Conservation (phyloP, 2,797 vertebrate species). For the Prunella strophiata region DNA sequence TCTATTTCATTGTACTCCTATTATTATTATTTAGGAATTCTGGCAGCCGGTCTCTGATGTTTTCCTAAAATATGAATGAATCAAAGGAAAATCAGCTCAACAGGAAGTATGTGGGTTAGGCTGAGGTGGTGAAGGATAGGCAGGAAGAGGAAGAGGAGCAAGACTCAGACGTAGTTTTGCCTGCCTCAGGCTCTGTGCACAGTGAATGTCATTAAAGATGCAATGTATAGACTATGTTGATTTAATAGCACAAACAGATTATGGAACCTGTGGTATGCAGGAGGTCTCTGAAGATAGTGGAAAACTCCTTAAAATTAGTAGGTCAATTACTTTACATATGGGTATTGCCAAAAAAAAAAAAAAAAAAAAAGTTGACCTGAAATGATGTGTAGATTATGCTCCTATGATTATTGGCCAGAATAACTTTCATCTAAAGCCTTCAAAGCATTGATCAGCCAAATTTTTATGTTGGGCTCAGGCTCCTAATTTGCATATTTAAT, state of each 20-base stretch:
- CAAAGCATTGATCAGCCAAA: neutral
- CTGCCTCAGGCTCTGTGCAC: accelerated
- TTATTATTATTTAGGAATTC: neutral
- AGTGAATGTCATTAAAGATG: neutral
- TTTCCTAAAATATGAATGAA: neutral
- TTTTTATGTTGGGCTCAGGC: neutral
- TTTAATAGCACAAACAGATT: neutral
- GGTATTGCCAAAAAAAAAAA: neutral
- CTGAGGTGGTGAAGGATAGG: neutral
- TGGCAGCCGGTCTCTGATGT: neutral
- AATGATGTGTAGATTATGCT: neutral
- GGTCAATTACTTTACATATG: neutral
- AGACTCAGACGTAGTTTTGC: neutral
- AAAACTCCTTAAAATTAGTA: neutral
- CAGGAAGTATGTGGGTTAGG: neutral
- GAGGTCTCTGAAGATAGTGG: neutral
- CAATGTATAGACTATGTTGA: accelerated
- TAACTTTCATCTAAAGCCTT: neutral
- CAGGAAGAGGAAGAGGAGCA: neutral
- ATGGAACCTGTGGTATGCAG: neutral
- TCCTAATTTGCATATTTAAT: neutral
- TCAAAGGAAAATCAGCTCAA: neutral
- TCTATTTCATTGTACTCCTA: neutral
- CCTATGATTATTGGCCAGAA: neutral
- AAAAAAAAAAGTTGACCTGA: neutral